These are phyloP conservation scores for Vesta saturnalis DNA, from an alignment of 2,888 invertebrate genomes.

Conservation along the genomic window DNA sequence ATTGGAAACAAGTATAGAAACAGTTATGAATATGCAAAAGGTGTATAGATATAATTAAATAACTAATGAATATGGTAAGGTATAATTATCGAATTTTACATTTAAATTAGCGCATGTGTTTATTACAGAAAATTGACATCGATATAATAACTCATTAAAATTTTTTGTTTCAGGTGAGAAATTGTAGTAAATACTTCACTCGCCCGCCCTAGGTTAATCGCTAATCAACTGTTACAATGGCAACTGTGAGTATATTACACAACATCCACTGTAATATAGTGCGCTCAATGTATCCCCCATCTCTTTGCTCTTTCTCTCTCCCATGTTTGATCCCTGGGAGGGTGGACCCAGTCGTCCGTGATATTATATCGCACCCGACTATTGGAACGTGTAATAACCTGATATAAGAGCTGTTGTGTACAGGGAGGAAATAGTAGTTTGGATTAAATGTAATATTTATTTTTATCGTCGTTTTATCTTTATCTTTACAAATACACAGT, in stretches of 20 bases:
- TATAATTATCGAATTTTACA: too few relatives aligned
- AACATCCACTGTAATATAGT: slow-evolving; percentile 50
- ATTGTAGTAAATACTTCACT: slow-evolving; percentile 50
- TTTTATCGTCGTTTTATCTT: slow-evolving; percentile 16
- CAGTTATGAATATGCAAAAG: too few relatives aligned
- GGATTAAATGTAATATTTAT: slow-evolving; percentile 32
- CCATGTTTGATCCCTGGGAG: slow-evolving; percentile 37
- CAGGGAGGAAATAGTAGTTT: slow-evolving; percentile 33
- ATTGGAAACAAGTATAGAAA: too few relatives aligned
- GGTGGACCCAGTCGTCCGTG: slow-evolving; percentile 52
- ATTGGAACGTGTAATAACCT: slow-evolving; percentile 58
- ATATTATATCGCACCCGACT: slow-evolving; percentile 57
- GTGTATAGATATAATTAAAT: too few relatives aligned
- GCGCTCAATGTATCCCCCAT: slow-evolving; percentile 27
- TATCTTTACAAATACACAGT: background rate
- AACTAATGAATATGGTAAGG: too few relatives aligned
- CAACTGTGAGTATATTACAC: slow-evolving; percentile 60
- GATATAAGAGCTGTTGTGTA: slow-evolving; percentile 40
- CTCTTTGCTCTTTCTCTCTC: slow-evolving; percentile 35
- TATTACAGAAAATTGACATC: too few relatives aligned
- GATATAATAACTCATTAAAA: slow-evolving; percentile 9
- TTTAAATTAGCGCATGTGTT: too few relatives aligned
- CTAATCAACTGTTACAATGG: slow-evolving; percentile 60
- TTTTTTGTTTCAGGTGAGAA: slow-evolving; percentile 56
- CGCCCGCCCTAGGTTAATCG: slow-evolving; percentile 48